Evolutionary conservation across 2,888 invertebrate genomes (phyloP).

Genomic region (Tetragnatha montana): DNA sequence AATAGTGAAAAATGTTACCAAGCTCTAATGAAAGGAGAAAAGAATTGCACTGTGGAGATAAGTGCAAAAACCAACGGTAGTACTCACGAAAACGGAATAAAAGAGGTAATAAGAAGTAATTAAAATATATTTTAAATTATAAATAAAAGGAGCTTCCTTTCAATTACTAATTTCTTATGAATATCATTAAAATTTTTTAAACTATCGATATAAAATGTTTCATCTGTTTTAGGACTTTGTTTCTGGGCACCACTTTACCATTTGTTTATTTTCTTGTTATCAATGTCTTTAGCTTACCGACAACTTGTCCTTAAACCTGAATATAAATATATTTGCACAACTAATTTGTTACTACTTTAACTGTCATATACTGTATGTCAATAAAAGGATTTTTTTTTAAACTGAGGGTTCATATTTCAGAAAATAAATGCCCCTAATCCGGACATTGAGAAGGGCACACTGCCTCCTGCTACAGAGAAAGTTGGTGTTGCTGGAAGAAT

Average conservation of each 20-base stretch:
- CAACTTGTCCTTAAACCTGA: no score
- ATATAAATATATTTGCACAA: no score
- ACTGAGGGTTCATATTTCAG: neutral
- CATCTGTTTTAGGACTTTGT: no score
- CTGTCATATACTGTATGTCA: no score
- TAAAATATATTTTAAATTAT: no score
- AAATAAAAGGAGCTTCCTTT: neutral
- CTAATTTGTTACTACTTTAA: no score
- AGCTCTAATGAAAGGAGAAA: neutral
- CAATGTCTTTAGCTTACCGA: no score
- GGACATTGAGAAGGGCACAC: neutral
- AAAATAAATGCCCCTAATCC: neutral
- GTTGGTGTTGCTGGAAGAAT: conserved; percentile 53
- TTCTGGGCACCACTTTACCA: no score
- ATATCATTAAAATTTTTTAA: neutral
- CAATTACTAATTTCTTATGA: neutral
- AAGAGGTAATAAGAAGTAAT: conserved; percentile 9
- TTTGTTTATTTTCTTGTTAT: no score
- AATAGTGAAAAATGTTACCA: neutral
- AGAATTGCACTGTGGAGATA: neutral
- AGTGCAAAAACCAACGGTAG: conserved; percentile 33
- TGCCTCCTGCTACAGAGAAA: conserved; percentile 31
- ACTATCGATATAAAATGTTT: no score
- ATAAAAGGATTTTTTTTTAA: neutral
- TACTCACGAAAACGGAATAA: neutral